Percentiles rank a stretch among this genome's conserved stretches.
These are phyloP conservation scores for Apamea anceps DNA, from an alignment of 2,888 invertebrate genomes.

Conservation along the genomic window DNA sequence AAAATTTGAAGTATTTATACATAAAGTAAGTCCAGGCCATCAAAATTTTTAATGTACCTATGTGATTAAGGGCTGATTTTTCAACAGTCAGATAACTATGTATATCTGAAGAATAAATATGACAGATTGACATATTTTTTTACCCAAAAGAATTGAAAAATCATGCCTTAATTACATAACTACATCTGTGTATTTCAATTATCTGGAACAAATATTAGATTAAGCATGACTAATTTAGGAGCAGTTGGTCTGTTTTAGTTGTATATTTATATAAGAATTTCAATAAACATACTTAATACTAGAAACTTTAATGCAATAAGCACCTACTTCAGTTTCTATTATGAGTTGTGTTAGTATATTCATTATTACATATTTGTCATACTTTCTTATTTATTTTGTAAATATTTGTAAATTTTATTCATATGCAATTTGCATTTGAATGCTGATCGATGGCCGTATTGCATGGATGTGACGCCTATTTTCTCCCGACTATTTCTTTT, in stretches of 20 bases:
- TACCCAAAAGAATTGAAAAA: background rate
- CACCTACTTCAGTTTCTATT: constrained; percentile 1
- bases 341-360: background rate
- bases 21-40: constrained; percentile 92
- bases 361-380: background rate
- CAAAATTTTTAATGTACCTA: constrained; percentile 10
- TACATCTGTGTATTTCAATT: constrained; percentile 29
- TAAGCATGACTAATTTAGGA: constrained; percentile 42
- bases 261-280: constrained; percentile 7
- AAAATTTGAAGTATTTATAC: constrained; percentile 99
- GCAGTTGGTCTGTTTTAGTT: constrained; percentile 31
- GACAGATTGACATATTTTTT: background rate
- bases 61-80: background rate
- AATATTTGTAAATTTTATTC: constrained; percentile 1
- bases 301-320: background rate
- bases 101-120: background rate
- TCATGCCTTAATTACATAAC: constrained; percentile 9
- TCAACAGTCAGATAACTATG: background rate
- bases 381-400: background rate
- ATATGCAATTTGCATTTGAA: no score
- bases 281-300: background rate
- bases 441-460: no score
- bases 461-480: background rate
- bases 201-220: constrained; percentile 49
- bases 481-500: background rate